Conservation (phyloP, 2,888 invertebrate genomes). For the Hyposoter didymator region DNA sequence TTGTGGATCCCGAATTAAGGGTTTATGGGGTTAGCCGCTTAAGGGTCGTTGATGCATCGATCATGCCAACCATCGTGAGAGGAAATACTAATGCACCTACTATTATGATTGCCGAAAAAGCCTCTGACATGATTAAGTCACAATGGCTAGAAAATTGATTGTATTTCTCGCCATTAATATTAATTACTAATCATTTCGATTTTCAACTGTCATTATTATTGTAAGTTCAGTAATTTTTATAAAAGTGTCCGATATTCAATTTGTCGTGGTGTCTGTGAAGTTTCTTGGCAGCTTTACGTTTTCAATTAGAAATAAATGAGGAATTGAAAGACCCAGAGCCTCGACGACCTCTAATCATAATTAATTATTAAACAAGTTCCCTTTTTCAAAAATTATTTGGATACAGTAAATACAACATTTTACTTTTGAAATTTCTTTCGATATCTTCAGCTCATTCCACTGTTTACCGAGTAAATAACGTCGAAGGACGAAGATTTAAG, state of each 20-base stretch:
- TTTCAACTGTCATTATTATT: too few relatives aligned
- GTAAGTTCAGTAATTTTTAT: too few relatives aligned
- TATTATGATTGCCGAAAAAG: constrained; percentile 86
- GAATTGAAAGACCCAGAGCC: not conserved
- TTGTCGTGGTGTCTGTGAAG: not conserved
- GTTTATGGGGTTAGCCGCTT: constrained; percentile 88
- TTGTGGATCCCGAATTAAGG: constrained; percentile 88
- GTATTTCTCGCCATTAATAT: not conserved
- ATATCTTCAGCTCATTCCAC: not conserved
- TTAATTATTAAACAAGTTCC: not conserved
- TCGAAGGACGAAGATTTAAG: too few relatives aligned
- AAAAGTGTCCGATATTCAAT: too few relatives aligned
- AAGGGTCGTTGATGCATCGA: constrained; percentile 89
- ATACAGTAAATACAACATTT: not conserved
- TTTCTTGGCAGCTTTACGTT: not conserved
- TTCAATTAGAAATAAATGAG: not conserved
- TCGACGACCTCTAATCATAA: not conserved
- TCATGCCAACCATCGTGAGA: constrained; percentile 87
- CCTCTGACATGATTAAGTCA: constrained; percentile 84
- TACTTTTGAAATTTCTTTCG: not conserved
- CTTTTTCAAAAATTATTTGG: not conserved
- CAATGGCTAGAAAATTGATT: constrained; percentile 71
- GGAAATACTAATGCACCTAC: constrained; percentile 85
- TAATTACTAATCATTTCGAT: not conserved
- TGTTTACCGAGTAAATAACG: too few relatives aligned